Evolutionary conservation across 2,888 invertebrate genomes (phyloP).

Genomic region (Agriopis aurantiaria): DNA sequence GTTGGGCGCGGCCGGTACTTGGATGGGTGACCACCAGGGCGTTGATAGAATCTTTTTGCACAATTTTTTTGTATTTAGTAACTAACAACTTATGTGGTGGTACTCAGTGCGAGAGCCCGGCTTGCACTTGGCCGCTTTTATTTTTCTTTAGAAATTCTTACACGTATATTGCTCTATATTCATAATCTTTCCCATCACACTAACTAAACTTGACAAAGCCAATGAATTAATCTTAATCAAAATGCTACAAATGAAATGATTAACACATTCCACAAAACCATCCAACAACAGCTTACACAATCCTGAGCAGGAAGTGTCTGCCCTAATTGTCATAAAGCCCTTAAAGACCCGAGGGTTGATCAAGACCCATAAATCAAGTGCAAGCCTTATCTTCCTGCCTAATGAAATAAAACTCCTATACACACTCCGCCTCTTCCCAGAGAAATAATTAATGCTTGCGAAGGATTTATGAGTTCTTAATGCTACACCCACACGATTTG

Average conservation of each 20-base stretch:
- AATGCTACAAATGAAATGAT: slow-evolving; percentile 12
- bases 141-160: not conserved
- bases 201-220: not conserved
- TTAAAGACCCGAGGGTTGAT: slow-evolving; percentile 52
- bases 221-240: slow-evolving; percentile 23
- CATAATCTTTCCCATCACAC: not conserved
- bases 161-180: not conserved
- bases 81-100: too few species aligned
- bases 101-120: too few species aligned
- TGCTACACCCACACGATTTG: slow-evolving; percentile 72
- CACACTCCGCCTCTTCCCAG: slow-evolving; percentile 57
- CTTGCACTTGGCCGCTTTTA: too few species aligned
- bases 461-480: slow-evolving; percentile 80
- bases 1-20: too few species aligned
- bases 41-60: too few species aligned
- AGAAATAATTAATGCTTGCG: slow-evolving; percentile 73
- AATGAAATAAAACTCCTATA: slow-evolving; percentile 76
- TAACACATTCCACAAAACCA: slow-evolving; percentile 12
- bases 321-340: slow-evolving; percentile 57
- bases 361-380: slow-evolving; percentile 73
- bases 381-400: slow-evolving; percentile 66
- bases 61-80: too few species aligned
- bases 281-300: slow-evolving; percentile 23
- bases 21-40: too few species aligned
- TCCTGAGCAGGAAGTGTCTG: slow-evolving; percentile 54